Evolutionary conservation across 2,113 vertebrate genomes (phyloP).

Genomic region (Nannobrachium achirus): DNA sequence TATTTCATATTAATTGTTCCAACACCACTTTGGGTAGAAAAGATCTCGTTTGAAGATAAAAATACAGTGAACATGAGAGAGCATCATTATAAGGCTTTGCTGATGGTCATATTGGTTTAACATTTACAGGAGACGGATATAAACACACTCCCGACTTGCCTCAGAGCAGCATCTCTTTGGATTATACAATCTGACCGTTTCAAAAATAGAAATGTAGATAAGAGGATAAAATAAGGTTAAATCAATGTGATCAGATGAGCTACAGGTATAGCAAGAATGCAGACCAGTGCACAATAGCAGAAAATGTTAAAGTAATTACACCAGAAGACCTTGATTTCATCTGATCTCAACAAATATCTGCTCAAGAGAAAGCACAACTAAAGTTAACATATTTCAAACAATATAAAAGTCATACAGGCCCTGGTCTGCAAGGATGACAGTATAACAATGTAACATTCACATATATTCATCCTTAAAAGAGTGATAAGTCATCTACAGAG

Average conservation of each 20-base stretch:
- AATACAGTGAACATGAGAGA: not conserved
- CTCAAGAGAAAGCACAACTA: not conserved
- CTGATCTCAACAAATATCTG: not conserved
- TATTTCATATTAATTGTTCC: constrained; percentile 57
- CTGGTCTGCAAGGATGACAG: not conserved
- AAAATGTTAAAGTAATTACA: constrained; percentile 4
- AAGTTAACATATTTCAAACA: not conserved
- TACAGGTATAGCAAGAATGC: constrained; percentile 13
- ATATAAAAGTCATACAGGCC: not conserved
- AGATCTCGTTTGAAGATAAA: not conserved
- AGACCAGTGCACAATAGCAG: not conserved
- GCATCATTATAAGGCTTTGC: constrained; percentile 13
- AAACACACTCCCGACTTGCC: constrained; percentile 45
- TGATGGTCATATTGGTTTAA: constrained; percentile 30
- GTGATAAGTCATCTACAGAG: not conserved
- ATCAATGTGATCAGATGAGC: constrained; percentile 11
- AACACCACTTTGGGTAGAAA: constrained; percentile 31
- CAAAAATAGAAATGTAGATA: constrained; percentile 19
- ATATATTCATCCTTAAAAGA: not conserved
- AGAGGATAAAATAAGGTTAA: constrained; percentile 4
- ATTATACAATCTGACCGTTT: constrained; percentile 48
- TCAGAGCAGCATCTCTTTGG: constrained; percentile 47
- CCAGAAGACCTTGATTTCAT: not conserved
- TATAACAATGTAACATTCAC: not conserved
- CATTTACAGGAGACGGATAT: constrained; percentile 8